Percentiles rank a stretch among this genome's conserved stretches.
These are phyloP conservation scores for Thymelicus lineola DNA, from an alignment of 2,888 invertebrate genomes.

Conservation along the genomic window DNA sequence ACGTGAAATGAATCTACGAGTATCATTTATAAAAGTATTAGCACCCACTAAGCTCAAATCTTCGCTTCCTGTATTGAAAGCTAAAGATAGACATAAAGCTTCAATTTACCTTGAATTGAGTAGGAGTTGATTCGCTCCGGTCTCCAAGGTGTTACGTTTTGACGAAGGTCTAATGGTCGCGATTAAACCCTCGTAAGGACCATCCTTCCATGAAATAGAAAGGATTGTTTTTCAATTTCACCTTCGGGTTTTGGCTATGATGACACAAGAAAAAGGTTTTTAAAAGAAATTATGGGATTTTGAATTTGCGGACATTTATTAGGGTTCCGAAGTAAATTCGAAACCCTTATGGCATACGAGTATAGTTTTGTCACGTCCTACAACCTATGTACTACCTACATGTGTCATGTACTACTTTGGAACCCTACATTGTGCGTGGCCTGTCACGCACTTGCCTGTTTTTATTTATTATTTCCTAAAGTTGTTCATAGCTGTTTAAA, in stretches of 20 bases:
- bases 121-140: no score
- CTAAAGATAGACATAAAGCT: background rate
- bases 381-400: no score
- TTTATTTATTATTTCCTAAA: no score
- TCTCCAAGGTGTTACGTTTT: constrained; percentile 36
- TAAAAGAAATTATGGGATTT: background rate
- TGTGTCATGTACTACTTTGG: no score
- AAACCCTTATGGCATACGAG: no score
- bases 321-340: no score
- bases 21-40: background rate
- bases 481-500: no score
- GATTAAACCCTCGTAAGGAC: constrained; percentile 41
- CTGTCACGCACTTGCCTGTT: no score
- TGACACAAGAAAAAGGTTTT: background rate
- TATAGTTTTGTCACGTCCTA: no score
- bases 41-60: background rate
- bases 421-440: no score
- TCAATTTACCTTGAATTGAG: background rate
- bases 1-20: no score
- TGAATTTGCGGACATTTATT: background rate
- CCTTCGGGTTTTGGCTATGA: constrained; percentile 1
- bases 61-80: no score
- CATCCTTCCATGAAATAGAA: constrained; percentile 47
- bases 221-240: constrained; percentile 50
- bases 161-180: constrained; percentile 43